Evolutionary conservation across 2,113 vertebrate species (phyloP).

Genomic region (Epinephelus moara): DNA sequence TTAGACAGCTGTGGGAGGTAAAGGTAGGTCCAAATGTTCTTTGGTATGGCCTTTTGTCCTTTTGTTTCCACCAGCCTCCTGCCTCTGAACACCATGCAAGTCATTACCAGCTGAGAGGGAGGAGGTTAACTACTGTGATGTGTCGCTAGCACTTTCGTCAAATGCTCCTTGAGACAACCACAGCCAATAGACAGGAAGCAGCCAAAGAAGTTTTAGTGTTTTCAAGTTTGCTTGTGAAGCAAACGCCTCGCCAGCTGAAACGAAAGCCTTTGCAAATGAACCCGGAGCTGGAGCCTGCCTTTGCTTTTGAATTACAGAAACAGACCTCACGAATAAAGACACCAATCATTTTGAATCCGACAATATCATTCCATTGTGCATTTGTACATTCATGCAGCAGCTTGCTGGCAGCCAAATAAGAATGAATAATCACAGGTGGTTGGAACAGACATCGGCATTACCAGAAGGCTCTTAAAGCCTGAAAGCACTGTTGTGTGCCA

Average conservation of each 20-base stretch:
- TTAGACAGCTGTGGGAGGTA: constrained; percentile 29
- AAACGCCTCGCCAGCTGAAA: constrained; percentile 8
- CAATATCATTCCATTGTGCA: constrained; percentile 37
- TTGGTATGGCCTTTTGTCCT: constrained; percentile 25
- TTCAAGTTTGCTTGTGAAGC: constrained; percentile 42
- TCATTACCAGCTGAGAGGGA: constrained; percentile 16
- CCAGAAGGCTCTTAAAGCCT: constrained; percentile 35
- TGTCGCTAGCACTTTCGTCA: background rate
- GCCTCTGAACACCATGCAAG: constrained; percentile 9
- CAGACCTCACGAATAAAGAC: constrained; percentile 40
- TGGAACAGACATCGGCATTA: constrained; percentile 41
- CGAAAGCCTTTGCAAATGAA: background rate
- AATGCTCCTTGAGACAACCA: constrained; percentile 17
- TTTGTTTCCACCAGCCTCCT: constrained; percentile 11
- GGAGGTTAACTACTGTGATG: constrained; percentile 19
- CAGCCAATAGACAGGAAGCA: background rate
- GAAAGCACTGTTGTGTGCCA: constrained; percentile 43
- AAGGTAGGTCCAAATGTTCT: constrained; percentile 28
- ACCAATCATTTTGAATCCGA: constrained; percentile 47
- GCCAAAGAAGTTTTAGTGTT: constrained; percentile 21
- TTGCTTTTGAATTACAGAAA: constrained; percentile 43
- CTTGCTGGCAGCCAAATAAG: constrained; percentile 50
- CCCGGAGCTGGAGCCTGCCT: constrained; percentile 2
- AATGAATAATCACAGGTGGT: constrained; percentile 60
- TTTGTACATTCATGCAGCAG: constrained; percentile 31